Conservation (phyloP, 2,888 invertebrate genomes). For the Megalurothrips usitatus region DNA sequence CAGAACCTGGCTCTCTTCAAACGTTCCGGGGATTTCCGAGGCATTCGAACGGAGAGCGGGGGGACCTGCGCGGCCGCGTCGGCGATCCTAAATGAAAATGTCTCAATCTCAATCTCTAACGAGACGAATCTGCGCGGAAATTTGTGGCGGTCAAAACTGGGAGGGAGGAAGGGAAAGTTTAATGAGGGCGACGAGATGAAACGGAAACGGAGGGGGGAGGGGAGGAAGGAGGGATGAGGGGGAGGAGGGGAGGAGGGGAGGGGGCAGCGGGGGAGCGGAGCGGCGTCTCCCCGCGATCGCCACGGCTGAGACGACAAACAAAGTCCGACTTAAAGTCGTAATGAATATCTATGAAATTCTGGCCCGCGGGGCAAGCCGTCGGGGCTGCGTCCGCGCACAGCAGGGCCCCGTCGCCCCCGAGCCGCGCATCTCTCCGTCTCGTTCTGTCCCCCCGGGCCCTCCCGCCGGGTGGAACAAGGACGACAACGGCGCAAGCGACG, state of each 20-base stretch:
- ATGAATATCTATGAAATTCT: slow-evolving; percentile 7
- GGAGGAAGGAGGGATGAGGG: background rate
- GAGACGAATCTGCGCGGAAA: too few relatives aligned
- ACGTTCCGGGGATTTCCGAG: too few relatives aligned
- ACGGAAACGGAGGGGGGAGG: background rate
- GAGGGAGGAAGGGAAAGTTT: background rate
- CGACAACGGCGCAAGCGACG: background rate
- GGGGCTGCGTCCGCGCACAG: too few relatives aligned
- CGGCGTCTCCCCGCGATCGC: background rate
- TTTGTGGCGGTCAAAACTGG: background rate
- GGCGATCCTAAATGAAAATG: too few relatives aligned
- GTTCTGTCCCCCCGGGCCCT: background rate
- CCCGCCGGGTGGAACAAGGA: background rate
- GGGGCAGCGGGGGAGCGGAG: background rate
- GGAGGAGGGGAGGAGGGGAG: background rate
- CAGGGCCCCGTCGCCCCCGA: too few relatives aligned
- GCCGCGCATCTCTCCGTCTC: too few relatives aligned
- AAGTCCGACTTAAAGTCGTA: slow-evolving; percentile 22
- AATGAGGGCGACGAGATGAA: background rate
- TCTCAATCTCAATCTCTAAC: too few relatives aligned
- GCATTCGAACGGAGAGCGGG: too few relatives aligned
- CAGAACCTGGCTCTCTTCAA: too few relatives aligned
- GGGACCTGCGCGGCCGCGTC: too few relatives aligned
- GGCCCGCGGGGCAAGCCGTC: background rate
- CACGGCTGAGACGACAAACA: background rate